phyloP scores from a whole-genome alignment of 2,113 vertebrate species.

The Lipophrys pholis region DNA sequence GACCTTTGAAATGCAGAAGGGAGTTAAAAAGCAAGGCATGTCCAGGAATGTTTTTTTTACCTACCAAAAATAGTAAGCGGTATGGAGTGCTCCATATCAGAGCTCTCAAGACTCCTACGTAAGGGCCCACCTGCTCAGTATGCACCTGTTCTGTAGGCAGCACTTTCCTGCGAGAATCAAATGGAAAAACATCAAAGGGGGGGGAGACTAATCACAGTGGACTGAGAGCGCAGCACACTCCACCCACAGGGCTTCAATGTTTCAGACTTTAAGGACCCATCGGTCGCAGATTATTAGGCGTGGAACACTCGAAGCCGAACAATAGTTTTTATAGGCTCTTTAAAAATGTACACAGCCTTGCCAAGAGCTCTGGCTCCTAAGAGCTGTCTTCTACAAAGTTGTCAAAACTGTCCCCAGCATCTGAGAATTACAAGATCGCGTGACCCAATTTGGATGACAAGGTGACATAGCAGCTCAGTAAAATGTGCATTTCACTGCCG shows the following conservation, averaged over 20 bases:
- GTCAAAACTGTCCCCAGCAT: slow-evolving; percentile 42
- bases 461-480: slow-evolving; percentile 22
- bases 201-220: slow-evolving; percentile 56
- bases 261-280: slow-evolving; percentile 33
- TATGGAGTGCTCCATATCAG: slow-evolving; percentile 18
- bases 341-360: slow-evolving; percentile 5
- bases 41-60: slow-evolving; percentile 21
- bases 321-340: slow-evolving; percentile 30
- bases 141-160: slow-evolving; percentile 67
- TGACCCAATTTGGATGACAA: slow-evolving; percentile 63
- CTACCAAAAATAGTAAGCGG: slow-evolving; percentile 33
- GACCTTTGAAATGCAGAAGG: slow-evolving; percentile 35
- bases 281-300: slow-evolving; percentile 21
- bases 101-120: slow-evolving; percentile 43
- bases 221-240: slow-evolving; percentile 48
- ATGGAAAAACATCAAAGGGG: slow-evolving; percentile 65
- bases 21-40: slow-evolving; percentile 7
- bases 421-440: slow-evolving; percentile 27
- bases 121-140: slow-evolving; percentile 65
- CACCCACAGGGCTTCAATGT: slow-evolving; percentile 36
- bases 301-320: slow-evolving; percentile 32
- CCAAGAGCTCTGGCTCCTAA: slow-evolving; percentile 15
- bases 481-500: slow-evolving; percentile 30
- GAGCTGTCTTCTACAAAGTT: slow-evolving; percentile 38
- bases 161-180: slow-evolving; percentile 48